Conservation (phyloP, 2,888 invertebrate species). For the Seira sanloemensis region DNA sequence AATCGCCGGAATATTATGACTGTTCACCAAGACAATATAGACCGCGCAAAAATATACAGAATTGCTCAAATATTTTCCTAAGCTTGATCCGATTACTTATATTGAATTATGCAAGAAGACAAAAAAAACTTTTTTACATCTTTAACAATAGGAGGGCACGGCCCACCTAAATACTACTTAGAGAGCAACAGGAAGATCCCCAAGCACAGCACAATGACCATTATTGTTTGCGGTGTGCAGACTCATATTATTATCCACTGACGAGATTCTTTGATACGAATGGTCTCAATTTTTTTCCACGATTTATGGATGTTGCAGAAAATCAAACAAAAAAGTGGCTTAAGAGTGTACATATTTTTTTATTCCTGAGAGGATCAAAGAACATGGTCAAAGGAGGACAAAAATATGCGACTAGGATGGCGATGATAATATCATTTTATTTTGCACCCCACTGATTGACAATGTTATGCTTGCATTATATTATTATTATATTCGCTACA, state of each 20-base stretch:
- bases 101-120: not conserved
- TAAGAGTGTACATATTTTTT: not conserved
- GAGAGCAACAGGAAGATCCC: conserved; percentile 54
- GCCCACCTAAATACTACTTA: conserved; percentile 44
- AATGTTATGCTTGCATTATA: conserved; percentile 4
- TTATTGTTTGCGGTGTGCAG: conserved; percentile 8
- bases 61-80: not conserved
- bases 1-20: too few species aligned
- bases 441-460: conserved; percentile 57
- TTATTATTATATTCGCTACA: not conserved
- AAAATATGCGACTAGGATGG: not conserved
- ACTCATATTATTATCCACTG: not conserved
- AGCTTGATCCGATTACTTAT: conserved; percentile 37
- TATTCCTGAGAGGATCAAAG: not conserved
- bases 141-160: conserved; percentile 54
- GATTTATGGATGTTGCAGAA: not conserved
- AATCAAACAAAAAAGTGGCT: not conserved
- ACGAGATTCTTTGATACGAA: not conserved
- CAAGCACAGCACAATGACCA: conserved; percentile 48
- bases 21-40: too few species aligned
- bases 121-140: not conserved
- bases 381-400: not conserved
- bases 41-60: too few species aligned
- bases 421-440: conserved; percentile 52
- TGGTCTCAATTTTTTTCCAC: not conserved